Evolutionary conservation across 1,140 invertebrate genomes (phyloP), one percentile per base, ranked within the genome.

Genomic region (Drosophila pseudoobscura): DNA sequence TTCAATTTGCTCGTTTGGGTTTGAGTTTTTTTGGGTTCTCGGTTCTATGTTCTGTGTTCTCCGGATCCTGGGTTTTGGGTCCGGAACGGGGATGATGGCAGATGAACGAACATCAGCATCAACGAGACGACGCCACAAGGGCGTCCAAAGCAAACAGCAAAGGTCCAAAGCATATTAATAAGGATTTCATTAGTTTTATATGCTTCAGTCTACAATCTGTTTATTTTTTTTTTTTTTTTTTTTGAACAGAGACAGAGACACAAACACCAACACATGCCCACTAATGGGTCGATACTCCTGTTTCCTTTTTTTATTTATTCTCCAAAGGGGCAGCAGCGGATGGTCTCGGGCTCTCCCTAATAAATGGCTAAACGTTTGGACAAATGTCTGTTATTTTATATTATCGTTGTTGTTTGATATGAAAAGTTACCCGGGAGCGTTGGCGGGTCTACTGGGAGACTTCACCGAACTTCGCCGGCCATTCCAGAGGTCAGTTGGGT

Each of bases 121-220:
- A 59, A 56, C 51, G 58, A 49, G 29, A 35, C 60, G 29, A 60
- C 57, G 74, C 78, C 72, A 73, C 78, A 84, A 84, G 75, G 70
- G 59, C 75, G 54, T 57, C 61, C 51, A 39, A 39, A 39, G 35
- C 65, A 89, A 75, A 87, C 63, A 72, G 78, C 85, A 90, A 87
- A 90, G 88, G 82, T 87, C 87, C 83, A 69, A 65, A 70, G 83
- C 82, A 90, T 80, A 90, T 90, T 90, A 90, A 87, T 87, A 87
- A 87, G 87, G 82, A 90, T 90, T 90, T 90, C 88, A 90, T 90
- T 90, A 90, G 87, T 90, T 88, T 88, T 88, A 88, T 77, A 83
- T 80, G 75, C 75, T 79, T 46, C 56, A 24, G 17, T 65, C 43
- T 70, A 54, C 68, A 49, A 70, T 70, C 58, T 15, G 17, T 44